Evolutionary conservation across 2,797 vertebrate species (phyloP).

Genomic region (Nasua narica): DNA sequence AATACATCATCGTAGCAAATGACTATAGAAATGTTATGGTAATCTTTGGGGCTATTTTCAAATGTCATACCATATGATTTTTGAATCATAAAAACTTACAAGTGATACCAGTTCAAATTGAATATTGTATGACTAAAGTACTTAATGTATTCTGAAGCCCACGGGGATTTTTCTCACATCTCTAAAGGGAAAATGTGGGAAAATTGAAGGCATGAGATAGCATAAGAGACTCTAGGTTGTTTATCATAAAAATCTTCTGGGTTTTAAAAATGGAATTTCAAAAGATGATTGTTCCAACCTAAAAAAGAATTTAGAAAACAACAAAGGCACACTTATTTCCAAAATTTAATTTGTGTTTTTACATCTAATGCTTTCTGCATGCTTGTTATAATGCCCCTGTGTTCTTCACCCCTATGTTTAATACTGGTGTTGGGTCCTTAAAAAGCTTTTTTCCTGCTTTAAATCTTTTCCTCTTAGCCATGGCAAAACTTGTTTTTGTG

Average conservation of each 20-base stretch:
- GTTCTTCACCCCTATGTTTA: background rate
- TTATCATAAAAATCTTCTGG: slow-evolving; percentile 63
- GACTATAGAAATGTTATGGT: slow-evolving; percentile 54
- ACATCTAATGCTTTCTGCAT: background rate
- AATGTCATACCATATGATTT: slow-evolving; percentile 59
- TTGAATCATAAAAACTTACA: slow-evolving; percentile 64
- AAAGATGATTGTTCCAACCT: slow-evolving; percentile 17
- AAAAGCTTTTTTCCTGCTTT: slow-evolving; percentile 17
- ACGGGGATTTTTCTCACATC: slow-evolving; percentile 32
- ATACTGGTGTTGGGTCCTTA: background rate
- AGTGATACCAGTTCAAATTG: slow-evolving; percentile 60
- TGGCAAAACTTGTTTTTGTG: background rate
- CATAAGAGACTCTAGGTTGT: background rate
- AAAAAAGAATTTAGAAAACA: slow-evolving; percentile 49
- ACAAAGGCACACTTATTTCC: slow-evolving; percentile 42
- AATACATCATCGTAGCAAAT: slow-evolving; percentile 46
- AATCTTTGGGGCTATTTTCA: slow-evolving; percentile 56
- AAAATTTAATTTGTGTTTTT: slow-evolving; percentile 35
- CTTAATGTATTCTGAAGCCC: slow-evolving; percentile 51
- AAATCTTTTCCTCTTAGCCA: background rate
- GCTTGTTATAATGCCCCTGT: background rate
- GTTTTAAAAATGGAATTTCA: slow-evolving; percentile 62
- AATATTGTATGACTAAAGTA: slow-evolving; percentile 58
- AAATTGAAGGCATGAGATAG: slow-evolving; percentile 58
- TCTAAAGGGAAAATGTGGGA: slow-evolving; percentile 56